A percentile compares a stretch with the other conserved stretches of the same genome.
These are phyloP conservation scores for Coptotermes formosanus DNA, from an alignment of 1,140 invertebrate species.

Conservation along the genomic window DNA sequence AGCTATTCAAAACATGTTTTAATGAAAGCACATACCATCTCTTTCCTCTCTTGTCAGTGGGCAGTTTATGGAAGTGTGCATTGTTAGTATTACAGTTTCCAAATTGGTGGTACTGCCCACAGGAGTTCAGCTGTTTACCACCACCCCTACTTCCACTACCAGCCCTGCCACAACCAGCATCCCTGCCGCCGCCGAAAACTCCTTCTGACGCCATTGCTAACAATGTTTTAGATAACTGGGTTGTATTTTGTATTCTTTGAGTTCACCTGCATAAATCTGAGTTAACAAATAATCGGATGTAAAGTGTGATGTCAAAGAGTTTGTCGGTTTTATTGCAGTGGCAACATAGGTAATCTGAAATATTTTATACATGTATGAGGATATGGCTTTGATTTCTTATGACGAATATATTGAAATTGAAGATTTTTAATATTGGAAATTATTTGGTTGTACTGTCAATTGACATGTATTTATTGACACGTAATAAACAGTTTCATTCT, in stretches of 20 bases:
- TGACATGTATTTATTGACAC: no score
- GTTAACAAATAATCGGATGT: not conserved
- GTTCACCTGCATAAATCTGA: not conserved
- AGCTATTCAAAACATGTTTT: slow-evolving; percentile 17
- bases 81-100: slow-evolving; percentile 9
- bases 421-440: no score
- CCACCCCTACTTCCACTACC: not conserved
- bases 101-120: slow-evolving; percentile 3
- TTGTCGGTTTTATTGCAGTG: no score
- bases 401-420: no score
- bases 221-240: not conserved
- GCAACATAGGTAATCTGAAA: no score
- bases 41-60: not conserved
- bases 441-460: no score
- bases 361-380: no score
- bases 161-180: not conserved
- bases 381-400: no score
- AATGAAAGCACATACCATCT: not conserved
- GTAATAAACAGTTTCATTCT: no score
- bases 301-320: no score
- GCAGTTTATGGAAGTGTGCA: not conserved
- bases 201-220: not conserved
- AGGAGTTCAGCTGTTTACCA: not conserved
- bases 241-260: not conserved
- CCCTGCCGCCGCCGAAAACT: not conserved